Percentiles rank a stretch among this genome's conserved stretches.
These are phyloP conservation scores for Phymatocera aterrima DNA, from an alignment of 2,888 invertebrate genomes.

Conservation along the genomic window DNA sequence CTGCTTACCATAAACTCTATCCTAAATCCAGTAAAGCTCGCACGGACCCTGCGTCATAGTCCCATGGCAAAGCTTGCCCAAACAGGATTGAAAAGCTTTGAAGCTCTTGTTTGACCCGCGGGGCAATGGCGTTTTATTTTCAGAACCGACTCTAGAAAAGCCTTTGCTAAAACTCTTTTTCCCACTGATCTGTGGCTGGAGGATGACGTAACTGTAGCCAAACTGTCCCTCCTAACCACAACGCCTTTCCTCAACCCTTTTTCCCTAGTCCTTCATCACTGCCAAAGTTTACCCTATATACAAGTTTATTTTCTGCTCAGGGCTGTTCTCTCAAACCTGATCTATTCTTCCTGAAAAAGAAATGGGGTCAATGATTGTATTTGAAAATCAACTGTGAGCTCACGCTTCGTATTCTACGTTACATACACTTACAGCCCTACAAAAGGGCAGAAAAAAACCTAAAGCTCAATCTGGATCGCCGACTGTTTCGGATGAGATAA, in stretches of 20 bases:
- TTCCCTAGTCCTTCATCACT: neutral
- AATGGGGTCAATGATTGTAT: neutral
- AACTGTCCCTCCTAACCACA: conserved; percentile 24
- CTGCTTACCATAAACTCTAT: conserved; percentile 72
- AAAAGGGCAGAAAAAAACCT: neutral
- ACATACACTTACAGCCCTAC: neutral
- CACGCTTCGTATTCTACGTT: neutral
- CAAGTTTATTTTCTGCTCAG: neutral
- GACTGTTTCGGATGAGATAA: conserved; percentile 27
- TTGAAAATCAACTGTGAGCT: conserved; percentile 6
- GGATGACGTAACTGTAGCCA: conserved; percentile 39
- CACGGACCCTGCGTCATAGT: conserved; percentile 58
- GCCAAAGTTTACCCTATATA: neutral
- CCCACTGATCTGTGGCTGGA: conserved; percentile 33
- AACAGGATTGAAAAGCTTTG: conserved; percentile 59
- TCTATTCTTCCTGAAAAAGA: neutral
- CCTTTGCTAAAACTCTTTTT: conserved; percentile 32
- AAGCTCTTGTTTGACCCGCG: conserved; percentile 44
- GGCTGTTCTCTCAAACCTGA: neutral
- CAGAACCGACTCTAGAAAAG: conserved; percentile 35
- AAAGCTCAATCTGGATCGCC: neutral
- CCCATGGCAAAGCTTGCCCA: conserved; percentile 48
- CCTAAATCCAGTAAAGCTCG: conserved; percentile 66
- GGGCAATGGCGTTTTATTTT: conserved; percentile 40
- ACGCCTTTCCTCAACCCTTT: conserved; percentile 21